These are phyloP conservation scores for Kryptolebias ocellatus DNA, from an alignment of 2,797 vertebrate species.

Conservation along the genomic window DNA sequence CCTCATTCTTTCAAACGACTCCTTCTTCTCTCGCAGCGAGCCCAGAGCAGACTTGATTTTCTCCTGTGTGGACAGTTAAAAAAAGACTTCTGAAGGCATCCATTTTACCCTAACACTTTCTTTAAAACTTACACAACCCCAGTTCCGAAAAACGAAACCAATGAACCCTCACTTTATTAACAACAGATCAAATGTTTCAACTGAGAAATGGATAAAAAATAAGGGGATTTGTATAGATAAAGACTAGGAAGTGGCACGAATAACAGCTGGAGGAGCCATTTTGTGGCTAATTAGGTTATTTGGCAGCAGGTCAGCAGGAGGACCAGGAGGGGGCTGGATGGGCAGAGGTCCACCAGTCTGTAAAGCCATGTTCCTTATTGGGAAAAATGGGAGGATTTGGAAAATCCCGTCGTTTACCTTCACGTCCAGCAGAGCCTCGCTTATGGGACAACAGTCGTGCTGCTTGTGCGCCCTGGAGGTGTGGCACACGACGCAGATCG, in stretches of 20 bases:
- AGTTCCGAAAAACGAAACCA: no score
- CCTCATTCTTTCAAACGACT: conserved; percentile 63
- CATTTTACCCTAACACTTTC: no score
- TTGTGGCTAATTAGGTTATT: no score
- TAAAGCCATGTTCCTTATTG: no score
- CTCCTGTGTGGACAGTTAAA: conserved; percentile 53
- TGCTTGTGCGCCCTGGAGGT: conserved; percentile 77
- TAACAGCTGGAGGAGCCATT: no score
- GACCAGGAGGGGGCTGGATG: no score
- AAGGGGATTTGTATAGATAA: no score
- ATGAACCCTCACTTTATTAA: not conserved
- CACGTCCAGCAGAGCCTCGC: conserved; percentile 66
- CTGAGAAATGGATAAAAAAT: no score
- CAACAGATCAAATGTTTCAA: not conserved
- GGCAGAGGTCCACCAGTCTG: no score
- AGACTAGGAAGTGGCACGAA: no score
- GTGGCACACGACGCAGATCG: conserved; percentile 82
- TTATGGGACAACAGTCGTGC: conserved; percentile 77
- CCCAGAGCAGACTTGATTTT: conserved; percentile 62
- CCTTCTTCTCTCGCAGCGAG: conserved; percentile 64
- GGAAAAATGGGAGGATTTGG: not conserved
- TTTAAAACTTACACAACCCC: no score
- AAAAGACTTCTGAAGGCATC: not conserved
- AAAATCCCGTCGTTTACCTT: conserved; percentile 57
- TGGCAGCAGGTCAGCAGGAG: no score